Evolutionary conservation across 2,113 vertebrate species (phyloP).

Genomic region (Oreocharis arfaki): DNA sequence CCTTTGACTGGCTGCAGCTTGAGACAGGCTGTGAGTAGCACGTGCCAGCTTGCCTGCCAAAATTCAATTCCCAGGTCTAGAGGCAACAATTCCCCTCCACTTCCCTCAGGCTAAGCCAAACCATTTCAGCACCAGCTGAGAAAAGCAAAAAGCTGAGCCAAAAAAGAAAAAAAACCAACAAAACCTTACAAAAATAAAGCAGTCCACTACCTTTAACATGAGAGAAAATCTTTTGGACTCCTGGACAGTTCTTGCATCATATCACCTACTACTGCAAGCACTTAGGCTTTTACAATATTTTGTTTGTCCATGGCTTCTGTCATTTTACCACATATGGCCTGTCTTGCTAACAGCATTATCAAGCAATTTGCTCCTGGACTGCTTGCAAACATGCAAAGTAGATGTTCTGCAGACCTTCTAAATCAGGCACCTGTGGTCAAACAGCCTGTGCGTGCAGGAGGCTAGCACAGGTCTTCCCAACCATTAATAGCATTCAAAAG

Average conservation of each 20-base stretch:
- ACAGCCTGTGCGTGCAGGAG: neutral
- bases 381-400: neutral
- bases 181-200: neutral
- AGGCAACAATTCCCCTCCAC: neutral
- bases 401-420: neutral
- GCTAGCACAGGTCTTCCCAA: neutral
- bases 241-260: neutral
- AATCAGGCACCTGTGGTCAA: neutral
- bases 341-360: neutral
- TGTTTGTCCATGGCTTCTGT: neutral
- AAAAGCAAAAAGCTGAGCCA: neutral
- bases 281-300: neutral
- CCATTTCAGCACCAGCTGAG: neutral
- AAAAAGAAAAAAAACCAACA: too few relatives aligned
- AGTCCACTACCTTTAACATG: neutral
- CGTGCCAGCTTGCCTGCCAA: neutral
- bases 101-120: neutral
- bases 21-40: neutral
- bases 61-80: neutral
- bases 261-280: neutral
- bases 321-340: neutral
- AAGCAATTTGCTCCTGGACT: neutral
- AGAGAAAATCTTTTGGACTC: neutral
- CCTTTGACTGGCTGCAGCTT: neutral
- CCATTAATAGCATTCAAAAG: neutral